Evolutionary conservation across 2,113 vertebrate genomes (phyloP).

Genomic region (Canis aureus): DNA sequence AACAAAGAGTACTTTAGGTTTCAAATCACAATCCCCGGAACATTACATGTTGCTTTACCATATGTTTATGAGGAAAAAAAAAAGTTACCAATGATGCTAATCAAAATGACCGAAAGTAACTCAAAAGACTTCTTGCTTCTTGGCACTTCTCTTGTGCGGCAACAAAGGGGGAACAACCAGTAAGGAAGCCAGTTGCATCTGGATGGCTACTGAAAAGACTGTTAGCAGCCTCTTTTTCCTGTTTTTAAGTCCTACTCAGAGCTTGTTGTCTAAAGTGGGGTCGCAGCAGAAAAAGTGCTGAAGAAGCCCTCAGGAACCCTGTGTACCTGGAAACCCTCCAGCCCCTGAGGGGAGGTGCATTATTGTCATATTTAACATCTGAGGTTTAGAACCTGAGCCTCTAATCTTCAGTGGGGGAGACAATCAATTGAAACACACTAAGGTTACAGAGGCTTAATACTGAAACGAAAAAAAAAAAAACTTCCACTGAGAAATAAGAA

Average conservation of each 20-base stretch:
- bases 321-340: no score
- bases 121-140: not conserved
- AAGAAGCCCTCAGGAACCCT: not conserved
- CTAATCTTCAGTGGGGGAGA: not conserved
- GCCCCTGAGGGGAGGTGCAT: not conserved
- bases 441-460: not conserved
- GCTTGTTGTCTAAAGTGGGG: not conserved
- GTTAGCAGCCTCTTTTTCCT: not conserved
- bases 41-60: slow-evolving; percentile 62
- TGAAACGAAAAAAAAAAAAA: slow-evolving; percentile 33
- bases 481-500: slow-evolving; percentile 13
- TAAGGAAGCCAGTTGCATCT: not conserved
- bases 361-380: not conserved
- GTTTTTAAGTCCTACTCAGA: not conserved
- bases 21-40: slow-evolving; percentile 71
- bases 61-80: slow-evolving; percentile 67
- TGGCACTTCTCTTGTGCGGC: not conserved
- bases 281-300: not conserved
- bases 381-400: slow-evolving; percentile 17
- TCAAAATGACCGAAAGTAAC: slow-evolving; percentile 54
- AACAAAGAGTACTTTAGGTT: slow-evolving; percentile 65
- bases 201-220: not conserved
- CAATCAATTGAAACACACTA: not conserved
- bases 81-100: slow-evolving; percentile 47
- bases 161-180: not conserved